A percentile compares a stretch with the other conserved stretches of the same genome.
These are phyloP conservation scores for Hedya salicella DNA, from an alignment of 2,888 invertebrate genomes.

Conservation along the genomic window DNA sequence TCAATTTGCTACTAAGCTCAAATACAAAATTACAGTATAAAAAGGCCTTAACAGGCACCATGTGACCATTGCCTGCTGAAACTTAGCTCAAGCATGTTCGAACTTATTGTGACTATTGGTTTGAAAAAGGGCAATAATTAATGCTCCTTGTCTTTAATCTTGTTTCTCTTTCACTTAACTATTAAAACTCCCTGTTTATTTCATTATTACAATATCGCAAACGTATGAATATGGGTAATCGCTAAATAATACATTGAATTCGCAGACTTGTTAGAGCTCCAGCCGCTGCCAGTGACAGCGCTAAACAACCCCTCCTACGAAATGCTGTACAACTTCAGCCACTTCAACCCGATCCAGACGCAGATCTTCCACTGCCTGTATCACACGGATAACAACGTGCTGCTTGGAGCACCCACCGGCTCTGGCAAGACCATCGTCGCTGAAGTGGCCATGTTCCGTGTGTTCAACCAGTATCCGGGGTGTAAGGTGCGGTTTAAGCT, in stretches of 20 bases:
- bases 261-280: slow-evolving; percentile 93
- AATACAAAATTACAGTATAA: no score
- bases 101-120: no score
- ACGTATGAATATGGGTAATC: not conserved
- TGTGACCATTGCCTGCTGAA: no score
- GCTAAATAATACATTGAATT: not conserved
- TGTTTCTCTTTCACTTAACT: no score
- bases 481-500: slow-evolving; percentile 86
- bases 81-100: no score
- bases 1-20: no score
- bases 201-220: not conserved
- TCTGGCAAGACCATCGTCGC: slow-evolving; percentile 99
- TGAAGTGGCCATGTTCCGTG: slow-evolving; percentile 97
- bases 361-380: slow-evolving; percentile 99
- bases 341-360: slow-evolving; percentile 99
- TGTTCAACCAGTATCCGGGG: slow-evolving; percentile 92
- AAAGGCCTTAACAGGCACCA: no score
- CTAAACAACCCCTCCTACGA: slow-evolving; percentile 92
- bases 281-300: slow-evolving; percentile 94
- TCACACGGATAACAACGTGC: slow-evolving; percentile 96
- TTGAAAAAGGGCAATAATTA: no score
- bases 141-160: no score
- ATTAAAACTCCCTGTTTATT: no score
- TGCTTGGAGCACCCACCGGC: slow-evolving; percentile 98
- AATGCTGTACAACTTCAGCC: slow-evolving; percentile 94